Percentiles rank a stretch among this genome's conserved stretches.
These are phyloP conservation scores for Crotalus viridis DNA, from an alignment of 2,113 vertebrate genomes.

Conservation along the genomic window DNA sequence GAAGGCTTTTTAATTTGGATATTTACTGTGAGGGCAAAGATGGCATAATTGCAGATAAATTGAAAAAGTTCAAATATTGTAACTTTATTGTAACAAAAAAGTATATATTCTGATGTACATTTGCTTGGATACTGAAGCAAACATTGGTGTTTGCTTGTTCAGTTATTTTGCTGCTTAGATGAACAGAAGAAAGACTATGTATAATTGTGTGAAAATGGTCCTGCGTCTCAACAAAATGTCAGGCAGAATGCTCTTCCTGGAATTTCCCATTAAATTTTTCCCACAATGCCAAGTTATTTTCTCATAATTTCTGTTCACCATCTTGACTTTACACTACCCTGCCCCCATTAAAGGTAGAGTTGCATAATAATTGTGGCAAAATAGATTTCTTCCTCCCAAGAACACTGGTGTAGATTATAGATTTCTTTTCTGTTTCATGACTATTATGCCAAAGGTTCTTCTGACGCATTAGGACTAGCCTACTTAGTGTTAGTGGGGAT, in stretches of 20 bases:
- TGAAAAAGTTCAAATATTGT: background rate
- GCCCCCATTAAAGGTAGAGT: background rate
- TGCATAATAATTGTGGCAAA: background rate
- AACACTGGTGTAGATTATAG: background rate
- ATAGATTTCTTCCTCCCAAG: background rate
- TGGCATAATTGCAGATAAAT: background rate
- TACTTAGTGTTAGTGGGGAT: background rate
- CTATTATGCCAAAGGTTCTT: background rate
- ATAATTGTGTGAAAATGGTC: background rate
- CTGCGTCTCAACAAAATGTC: background rate
- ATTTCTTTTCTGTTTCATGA: background rate
- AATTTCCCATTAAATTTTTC: background rate
- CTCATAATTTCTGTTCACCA: background rate
- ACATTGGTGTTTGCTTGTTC: background rate
- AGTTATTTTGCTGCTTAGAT: background rate
- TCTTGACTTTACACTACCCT: background rate
- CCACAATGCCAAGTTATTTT: background rate
- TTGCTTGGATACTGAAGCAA: background rate
- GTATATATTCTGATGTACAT: background rate
- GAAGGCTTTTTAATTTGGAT: background rate
- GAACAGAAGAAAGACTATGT: background rate
- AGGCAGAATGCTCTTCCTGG: background rate
- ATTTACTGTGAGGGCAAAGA: background rate
- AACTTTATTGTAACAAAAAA: background rate
- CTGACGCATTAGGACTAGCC: background rate